A percentile compares a stretch with the other conserved stretches of the same genome.
phyloP scores from a whole-genome alignment of 2,888 invertebrate genomes.

The Ormyrus pomaceus region DNA sequence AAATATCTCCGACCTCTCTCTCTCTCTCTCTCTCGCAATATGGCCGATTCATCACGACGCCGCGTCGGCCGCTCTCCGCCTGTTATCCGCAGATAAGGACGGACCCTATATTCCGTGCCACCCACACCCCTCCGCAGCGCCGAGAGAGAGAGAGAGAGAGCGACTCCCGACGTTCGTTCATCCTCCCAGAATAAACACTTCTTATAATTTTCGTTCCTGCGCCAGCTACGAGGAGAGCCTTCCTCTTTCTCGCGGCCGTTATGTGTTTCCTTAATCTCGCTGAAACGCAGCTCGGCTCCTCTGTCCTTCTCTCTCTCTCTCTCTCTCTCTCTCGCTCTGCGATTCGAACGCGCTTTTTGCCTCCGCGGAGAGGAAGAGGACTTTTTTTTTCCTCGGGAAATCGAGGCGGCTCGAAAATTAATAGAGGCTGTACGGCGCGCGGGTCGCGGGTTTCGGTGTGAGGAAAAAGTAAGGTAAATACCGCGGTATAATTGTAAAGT shows the following conservation, averaged over 20 bases:
- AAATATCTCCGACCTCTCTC: neutral
- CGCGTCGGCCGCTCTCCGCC: constrained; percentile 62
- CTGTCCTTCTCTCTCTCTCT: no score
- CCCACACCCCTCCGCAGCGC: neutral
- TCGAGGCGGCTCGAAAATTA: no score
- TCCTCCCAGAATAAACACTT: constrained; percentile 32
- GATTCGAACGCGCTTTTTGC: no score
- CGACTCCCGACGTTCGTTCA: neutral
- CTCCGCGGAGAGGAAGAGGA: no score
- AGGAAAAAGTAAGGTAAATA: no score
- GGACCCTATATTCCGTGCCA: constrained; percentile 69
- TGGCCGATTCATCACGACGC: constrained; percentile 74
- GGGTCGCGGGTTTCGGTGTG: no score
- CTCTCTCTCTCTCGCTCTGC: no score
- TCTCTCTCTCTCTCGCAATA: constrained; percentile 61
- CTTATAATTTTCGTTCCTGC: constrained; percentile 13
- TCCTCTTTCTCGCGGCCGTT: neutral
- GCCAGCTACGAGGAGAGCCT: neutral
- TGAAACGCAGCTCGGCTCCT: no score
- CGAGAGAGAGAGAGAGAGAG: no score
- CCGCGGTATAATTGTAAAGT: no score
- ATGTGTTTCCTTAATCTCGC: neutral
- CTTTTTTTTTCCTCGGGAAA: no score
- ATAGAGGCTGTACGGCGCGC: no score
- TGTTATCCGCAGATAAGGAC: constrained; percentile 72